Evolutionary conservation across 2,797 vertebrate genomes (phyloP).

Genomic region (Mionectes olivaceus): DNA sequence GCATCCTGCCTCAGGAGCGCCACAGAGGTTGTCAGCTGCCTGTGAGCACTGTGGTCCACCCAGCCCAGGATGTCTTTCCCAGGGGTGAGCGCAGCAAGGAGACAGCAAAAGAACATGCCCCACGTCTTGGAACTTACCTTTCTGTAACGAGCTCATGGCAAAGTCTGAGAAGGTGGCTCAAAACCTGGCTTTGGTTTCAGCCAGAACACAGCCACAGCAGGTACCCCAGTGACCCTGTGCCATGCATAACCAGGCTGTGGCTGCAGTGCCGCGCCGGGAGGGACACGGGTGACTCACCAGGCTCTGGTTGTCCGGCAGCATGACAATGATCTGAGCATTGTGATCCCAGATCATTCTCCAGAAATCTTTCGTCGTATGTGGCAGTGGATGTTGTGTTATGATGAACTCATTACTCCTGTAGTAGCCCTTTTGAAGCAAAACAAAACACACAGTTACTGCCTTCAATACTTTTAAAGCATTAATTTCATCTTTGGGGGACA

Average conservation of each 20-base stretch:
- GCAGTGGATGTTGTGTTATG: slow-evolving; percentile 98
- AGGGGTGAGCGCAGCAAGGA: background rate
- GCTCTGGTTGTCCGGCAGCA: slow-evolving; percentile 97
- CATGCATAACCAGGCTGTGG: background rate
- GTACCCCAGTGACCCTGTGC: background rate
- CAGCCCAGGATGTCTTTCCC: background rate
- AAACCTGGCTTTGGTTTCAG: background rate
- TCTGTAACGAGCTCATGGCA: background rate
- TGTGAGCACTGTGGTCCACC: background rate
- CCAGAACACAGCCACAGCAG: background rate
- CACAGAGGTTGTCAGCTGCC: background rate
- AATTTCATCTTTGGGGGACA: slow-evolving; percentile 30
- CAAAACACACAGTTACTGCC: slow-evolving; percentile 14
- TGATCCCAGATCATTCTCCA: slow-evolving; percentile 99
- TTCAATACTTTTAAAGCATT: background rate
- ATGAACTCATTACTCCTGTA: slow-evolving; percentile 99
- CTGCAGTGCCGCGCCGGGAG: accelerated
- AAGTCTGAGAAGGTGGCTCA: background rate
- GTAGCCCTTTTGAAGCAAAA: slow-evolving; percentile 88
- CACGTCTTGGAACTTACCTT: background rate
- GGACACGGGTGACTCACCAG: slow-evolving; percentile 82
- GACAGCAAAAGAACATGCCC: background rate
- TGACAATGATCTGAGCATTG: slow-evolving; percentile 98
- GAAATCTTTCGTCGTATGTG: slow-evolving; percentile 98
- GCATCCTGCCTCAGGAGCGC: background rate